A percentile compares a stretch with the other conserved stretches of the same genome.
These are phyloP conservation scores for Dolichoris vasculosae DNA, from an alignment of 1,140 invertebrate species.

Conservation along the genomic window DNA sequence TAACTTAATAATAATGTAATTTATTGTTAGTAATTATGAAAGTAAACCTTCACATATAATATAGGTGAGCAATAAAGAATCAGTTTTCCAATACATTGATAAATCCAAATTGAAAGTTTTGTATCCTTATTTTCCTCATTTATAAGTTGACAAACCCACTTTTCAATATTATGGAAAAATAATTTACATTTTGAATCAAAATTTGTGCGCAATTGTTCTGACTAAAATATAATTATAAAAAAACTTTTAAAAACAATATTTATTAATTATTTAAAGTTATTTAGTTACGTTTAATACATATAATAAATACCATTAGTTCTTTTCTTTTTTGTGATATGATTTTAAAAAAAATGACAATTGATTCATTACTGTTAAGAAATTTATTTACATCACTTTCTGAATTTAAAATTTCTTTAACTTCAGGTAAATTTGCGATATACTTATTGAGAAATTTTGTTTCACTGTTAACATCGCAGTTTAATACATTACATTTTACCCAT, in stretches of 20 bases:
- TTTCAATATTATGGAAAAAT: slow-evolving; percentile 69
- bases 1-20: slow-evolving; percentile 26
- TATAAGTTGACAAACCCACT: slow-evolving; percentile 67
- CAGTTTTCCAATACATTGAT: slow-evolving; percentile 66
- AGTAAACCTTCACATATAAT: slow-evolving; percentile 63
- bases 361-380: slow-evolving; percentile 61
- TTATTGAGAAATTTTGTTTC: slow-evolving; percentile 62
- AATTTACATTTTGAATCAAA: slow-evolving; percentile 61
- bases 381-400: slow-evolving; percentile 56
- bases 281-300: slow-evolving; percentile 27
- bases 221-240: slow-evolving; percentile 45
- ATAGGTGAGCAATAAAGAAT: slow-evolving; percentile 65
- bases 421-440: slow-evolving; percentile 60
- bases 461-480: slow-evolving; percentile 57
- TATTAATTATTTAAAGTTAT: slow-evolving; percentile 31
- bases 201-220: slow-evolving; percentile 45
- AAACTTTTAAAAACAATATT: slow-evolving; percentile 30
- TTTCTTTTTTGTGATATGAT: slow-evolving; percentile 61
- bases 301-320: slow-evolving; percentile 58
- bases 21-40: slow-evolving; percentile 33
- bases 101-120: slow-evolving; percentile 64
- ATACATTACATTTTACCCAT: slow-evolving; percentile 70
- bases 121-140: slow-evolving; percentile 66
- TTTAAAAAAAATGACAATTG: slow-evolving; percentile 64
- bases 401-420: slow-evolving; percentile 64